These are phyloP conservation scores for Cabera pusaria DNA, from an alignment of 2,888 invertebrate species.

Conservation along the genomic window DNA sequence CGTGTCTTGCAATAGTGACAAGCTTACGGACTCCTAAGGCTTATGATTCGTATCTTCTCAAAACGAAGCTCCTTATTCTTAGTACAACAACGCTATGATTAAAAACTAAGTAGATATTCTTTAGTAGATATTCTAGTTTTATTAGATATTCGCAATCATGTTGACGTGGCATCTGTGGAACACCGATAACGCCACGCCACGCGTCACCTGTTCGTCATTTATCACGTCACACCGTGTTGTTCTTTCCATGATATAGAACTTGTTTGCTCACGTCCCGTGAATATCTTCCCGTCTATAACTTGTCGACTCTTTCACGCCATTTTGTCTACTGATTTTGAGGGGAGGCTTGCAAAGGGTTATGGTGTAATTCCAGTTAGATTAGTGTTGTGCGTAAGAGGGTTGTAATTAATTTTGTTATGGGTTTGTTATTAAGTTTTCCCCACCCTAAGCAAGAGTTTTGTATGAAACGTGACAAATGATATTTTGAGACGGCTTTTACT, in stretches of 20 bases:
- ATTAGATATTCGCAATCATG: slow-evolving; percentile 25
- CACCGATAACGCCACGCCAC: slow-evolving; percentile 43
- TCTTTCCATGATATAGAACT: slow-evolving; percentile 54
- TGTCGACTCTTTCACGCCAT: slow-evolving; percentile 45
- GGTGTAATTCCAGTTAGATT: slow-evolving; percentile 40
- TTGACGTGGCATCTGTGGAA: slow-evolving; percentile 38
- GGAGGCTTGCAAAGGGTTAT: slow-evolving; percentile 34
- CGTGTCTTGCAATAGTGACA: no score
- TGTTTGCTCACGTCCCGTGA: slow-evolving; percentile 60
- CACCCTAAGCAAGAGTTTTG: no score
- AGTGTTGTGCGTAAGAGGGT: slow-evolving; percentile 38
- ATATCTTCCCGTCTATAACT: slow-evolving; percentile 37
- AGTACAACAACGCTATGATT: no score
- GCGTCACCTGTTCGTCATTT: slow-evolving; percentile 77
- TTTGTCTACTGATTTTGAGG: slow-evolving; percentile 50
- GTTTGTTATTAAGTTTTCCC: no score
- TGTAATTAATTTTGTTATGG: slow-evolving; percentile 14
- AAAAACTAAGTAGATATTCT: no score
- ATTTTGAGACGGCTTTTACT: no score
- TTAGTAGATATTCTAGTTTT: no score
- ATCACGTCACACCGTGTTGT: slow-evolving; percentile 63
- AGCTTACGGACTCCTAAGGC: no score
- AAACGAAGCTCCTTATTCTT: no score
- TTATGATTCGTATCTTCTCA: no score
- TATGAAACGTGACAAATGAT: no score